These are phyloP conservation scores for Piscicola geometra DNA, from an alignment of 2,888 invertebrate genomes.

Conservation along the genomic window DNA sequence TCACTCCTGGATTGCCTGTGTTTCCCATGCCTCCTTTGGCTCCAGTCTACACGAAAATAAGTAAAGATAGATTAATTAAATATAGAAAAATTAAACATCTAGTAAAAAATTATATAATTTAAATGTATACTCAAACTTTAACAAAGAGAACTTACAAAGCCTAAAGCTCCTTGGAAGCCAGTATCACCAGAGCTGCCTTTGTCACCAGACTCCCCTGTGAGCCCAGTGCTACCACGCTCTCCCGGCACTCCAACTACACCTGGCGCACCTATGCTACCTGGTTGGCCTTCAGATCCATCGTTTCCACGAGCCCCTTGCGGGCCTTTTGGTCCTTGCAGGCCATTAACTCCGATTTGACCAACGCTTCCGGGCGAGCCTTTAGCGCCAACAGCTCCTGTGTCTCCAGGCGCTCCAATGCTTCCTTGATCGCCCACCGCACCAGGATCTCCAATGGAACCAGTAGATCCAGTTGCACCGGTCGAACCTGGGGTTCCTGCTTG, in stretches of 20 bases:
- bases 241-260: not conserved
- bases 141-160: too few species aligned
- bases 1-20: conserved; percentile 9
- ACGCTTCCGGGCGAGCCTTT: not conserved
- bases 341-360: not conserved
- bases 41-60: not conserved
- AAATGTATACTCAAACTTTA: too few species aligned
- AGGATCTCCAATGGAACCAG: not conserved
- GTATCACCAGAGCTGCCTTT: not conserved
- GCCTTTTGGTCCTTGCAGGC: not conserved
- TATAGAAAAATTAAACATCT: not conserved
- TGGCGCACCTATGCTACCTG: not conserved
- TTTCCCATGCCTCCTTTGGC: not conserved
- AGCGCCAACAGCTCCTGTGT: conserved; percentile 13
- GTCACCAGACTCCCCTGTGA: not conserved
- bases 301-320: not conserved
- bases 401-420: not conserved
- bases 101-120: not conserved
- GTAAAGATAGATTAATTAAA: too few species aligned
- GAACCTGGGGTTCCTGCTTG: not conserved
- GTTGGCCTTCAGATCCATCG: not conserved
- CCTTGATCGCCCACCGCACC: not conserved
- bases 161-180: conserved; percentile 8
- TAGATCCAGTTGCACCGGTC: not conserved
- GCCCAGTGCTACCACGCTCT: not conserved